Evolutionary conservation across 2,113 vertebrate genomes (phyloP), one percentile per base, ranked within the genome.

Genomic region (Scomber colias): DNA sequence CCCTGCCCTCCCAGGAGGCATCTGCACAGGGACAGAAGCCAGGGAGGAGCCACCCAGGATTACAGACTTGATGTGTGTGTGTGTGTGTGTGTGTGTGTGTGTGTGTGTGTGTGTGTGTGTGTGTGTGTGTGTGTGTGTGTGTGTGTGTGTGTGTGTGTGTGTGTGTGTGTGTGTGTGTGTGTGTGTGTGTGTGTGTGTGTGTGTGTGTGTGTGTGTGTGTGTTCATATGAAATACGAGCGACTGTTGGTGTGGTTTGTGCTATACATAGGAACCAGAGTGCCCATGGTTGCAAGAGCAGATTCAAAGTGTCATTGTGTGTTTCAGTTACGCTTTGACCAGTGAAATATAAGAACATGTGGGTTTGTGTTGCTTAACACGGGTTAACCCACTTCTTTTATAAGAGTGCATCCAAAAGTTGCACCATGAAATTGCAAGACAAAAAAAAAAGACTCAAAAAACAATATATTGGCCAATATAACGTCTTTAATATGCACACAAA

Each of bases 1-100:
- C 19, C 19, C 44, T 71, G 40, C 21, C 24, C 30, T 76, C 57
- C 45, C 50, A 62, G 30, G 45, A 72, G 61, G 68, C 66, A 24
- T 83, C 65, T 56, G 56, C 67, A 56, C 5, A 1, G 45, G 60
- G 67, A 70, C 49, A 53, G 24, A 51, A 24, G 17, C 44, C 63
- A n/a, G 59, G 53, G 19, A 57, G 60, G 53, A 76, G 35, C 51
- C 16, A 68, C 53, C 50, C 31, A 19, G 55, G 56, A 77, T 67
- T 60, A 69, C 11, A 56, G 16, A 31, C 44, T 67, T 55, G 11
- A 17, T n/a, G n/a, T n/a, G n/a, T n/a, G n/a, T n/a, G n/a, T n/a
- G n/a, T n/a, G n/a, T n/a, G n/a, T n/a, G n/a, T n/a, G n/a, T n/a
- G 21, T 21, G 21, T 21, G 21, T 21, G 21, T 21, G 21, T 21